Evolutionary conservation across 2,797 vertebrate genomes (phyloP), one percentile per base, ranked within the genome.

Genomic region (Lacerta bilineata): DNA sequence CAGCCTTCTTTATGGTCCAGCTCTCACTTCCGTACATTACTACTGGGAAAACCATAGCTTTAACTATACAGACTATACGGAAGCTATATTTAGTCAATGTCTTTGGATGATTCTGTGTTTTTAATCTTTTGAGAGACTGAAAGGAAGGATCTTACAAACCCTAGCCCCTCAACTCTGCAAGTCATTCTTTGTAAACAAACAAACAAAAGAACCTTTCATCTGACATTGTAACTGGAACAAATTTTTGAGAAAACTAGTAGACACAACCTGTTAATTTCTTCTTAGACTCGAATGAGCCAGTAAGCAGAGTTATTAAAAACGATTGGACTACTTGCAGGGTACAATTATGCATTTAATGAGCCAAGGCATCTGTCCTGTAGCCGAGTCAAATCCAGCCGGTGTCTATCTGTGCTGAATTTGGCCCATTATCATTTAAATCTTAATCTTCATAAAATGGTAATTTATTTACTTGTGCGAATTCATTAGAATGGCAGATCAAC

Each of bases 381-480:
- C 3, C 76, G 39, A 76, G 2, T 33, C 80, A 88, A 36, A 87
- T 76, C 69, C 55, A 72, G 6, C 88, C 80, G 61, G 83, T 69
- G 6, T 85, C 39, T 11, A 5, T 80, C 74, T 59, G 23, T 86
- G 85, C 36, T 86, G 82, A 91, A 87, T 93, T 86, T 83, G 41
- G 23, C 7, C 80, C 2, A 66, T 90, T 92, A 85, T 88, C 11
- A 88, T 93, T 91, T 90, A 90, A 83, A 85, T 87, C 84, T 91
- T 92, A 39, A 88, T 88, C 69, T 89, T 89, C 77, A 91, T 93
- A 92, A 93, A 91, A 88, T 69, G 43, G 8, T 84, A 84, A 92
- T 92, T 90, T 91, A 90, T 94, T 94, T 93, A 91, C 79, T 84
- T 88, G 61, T 0, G 0, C 75, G 43, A 90, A 87, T 90, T 87